These are phyloP conservation scores for Thaleichthys pacificus DNA, from an alignment of 2,797 vertebrate species.

Conservation along the genomic window DNA sequence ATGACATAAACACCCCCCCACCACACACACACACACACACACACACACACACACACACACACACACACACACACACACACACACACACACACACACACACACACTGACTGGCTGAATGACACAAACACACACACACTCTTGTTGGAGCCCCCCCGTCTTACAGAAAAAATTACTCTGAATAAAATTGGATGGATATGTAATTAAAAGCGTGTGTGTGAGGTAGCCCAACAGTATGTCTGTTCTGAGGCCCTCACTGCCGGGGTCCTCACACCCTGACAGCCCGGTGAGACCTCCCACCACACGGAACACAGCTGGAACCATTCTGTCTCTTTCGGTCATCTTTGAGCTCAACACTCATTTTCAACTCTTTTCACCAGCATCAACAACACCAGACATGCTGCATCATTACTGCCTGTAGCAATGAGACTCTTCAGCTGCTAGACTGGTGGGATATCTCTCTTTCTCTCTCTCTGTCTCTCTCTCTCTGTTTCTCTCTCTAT, in stretches of 20 bases:
- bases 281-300: background rate
- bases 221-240: constrained; percentile 1
- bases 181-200: background rate
- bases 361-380: too few species aligned
- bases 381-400: too few species aligned
- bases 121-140: background rate
- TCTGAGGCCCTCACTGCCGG: background rate
- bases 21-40: background rate
- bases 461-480: too few species aligned
- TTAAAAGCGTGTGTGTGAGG: constrained; percentile 7
- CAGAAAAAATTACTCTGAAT: background rate
- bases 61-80: background rate
- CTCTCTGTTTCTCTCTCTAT: too few species aligned
- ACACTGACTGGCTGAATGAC: background rate
- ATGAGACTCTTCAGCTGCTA: too few species aligned
- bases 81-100: background rate
- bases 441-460: too few species aligned
- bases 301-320: background rate
- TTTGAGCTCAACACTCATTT: background rate
- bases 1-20: too few species aligned
- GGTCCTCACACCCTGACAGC: background rate
- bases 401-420: too few species aligned
- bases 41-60: background rate
- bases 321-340: background rate
- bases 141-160: background rate